These are phyloP conservation scores for Channa maculata DNA, from an alignment of 2,113 vertebrate species.

Conservation along the genomic window DNA sequence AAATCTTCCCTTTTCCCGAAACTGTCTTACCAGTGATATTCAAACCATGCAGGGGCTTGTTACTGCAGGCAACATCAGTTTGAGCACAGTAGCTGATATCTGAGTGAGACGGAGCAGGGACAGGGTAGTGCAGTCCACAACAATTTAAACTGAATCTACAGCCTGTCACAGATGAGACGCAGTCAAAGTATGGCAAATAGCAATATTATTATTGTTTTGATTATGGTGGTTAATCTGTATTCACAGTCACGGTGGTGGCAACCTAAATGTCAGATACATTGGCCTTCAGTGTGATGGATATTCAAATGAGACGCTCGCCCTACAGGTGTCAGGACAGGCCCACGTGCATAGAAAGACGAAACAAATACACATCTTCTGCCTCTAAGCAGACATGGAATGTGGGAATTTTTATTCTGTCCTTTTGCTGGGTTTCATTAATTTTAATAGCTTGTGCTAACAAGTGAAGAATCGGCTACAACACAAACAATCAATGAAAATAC, in stretches of 20 bases:
- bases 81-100: neutral
- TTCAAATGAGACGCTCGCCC: neutral
- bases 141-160: too few species aligned
- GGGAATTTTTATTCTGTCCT: neutral
- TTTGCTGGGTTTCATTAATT: neutral
- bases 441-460: neutral
- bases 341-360: neutral
- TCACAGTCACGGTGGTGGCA: conserved; percentile 4
- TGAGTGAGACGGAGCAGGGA: neutral
- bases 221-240: conserved; percentile 17
- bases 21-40: neutral
- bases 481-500: neutral
- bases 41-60: neutral
- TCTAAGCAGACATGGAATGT: neutral
- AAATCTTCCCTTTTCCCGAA: neutral
- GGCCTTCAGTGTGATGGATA: neutral
- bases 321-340: neutral
- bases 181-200: neutral
- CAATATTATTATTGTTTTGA: neutral
- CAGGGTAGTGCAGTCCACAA: neutral
- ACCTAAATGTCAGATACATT: conserved; percentile 9
- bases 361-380: neutral
- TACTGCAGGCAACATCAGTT: neutral
- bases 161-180: neutral
- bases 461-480: neutral